Percentiles rank a stretch among this genome's conserved stretches.
Conservation (phyloP, 2,797 vertebrate species). For the Galago senegalensis region DNA sequence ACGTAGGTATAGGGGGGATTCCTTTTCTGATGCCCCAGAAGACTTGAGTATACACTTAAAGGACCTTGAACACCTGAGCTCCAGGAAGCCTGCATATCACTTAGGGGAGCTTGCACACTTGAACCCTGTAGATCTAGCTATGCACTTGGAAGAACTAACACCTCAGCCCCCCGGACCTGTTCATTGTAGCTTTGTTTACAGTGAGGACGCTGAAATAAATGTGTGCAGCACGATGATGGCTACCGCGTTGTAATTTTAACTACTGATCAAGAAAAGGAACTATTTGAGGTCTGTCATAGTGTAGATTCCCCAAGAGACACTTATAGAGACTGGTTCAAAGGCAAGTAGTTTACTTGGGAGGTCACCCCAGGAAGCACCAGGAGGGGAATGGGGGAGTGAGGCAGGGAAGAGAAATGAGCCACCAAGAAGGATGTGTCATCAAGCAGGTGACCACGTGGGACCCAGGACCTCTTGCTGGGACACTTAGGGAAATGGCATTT, state of each 20-base stretch:
- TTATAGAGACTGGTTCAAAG: background rate
- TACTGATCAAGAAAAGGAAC: background rate
- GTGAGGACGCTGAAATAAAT: background rate
- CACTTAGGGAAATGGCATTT: background rate
- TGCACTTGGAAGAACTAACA: background rate
- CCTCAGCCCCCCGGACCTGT: background rate
- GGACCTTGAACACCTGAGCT: background rate
- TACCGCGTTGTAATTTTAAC: no score
- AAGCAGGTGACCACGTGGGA: background rate
- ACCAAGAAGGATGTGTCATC: background rate
- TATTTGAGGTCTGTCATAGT: background rate
- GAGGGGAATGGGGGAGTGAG: background rate
- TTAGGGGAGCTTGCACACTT: background rate
- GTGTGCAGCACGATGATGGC: accelerated
- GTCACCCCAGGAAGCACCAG: background rate
- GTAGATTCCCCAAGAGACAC: background rate
- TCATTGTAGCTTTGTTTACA: background rate
- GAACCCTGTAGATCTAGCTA: background rate
- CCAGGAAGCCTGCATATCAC: background rate
- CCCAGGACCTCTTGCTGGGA: accelerated
- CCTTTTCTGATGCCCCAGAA: background rate
- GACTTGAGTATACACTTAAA: background rate
- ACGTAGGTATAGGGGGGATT: background rate
- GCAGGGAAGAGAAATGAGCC: no score
- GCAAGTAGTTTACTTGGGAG: background rate